Evolutionary conservation across 2,797 vertebrate species (phyloP), one percentile per base, ranked within the genome.

Genomic region (Acrossocheilus wenchowensis): DNA sequence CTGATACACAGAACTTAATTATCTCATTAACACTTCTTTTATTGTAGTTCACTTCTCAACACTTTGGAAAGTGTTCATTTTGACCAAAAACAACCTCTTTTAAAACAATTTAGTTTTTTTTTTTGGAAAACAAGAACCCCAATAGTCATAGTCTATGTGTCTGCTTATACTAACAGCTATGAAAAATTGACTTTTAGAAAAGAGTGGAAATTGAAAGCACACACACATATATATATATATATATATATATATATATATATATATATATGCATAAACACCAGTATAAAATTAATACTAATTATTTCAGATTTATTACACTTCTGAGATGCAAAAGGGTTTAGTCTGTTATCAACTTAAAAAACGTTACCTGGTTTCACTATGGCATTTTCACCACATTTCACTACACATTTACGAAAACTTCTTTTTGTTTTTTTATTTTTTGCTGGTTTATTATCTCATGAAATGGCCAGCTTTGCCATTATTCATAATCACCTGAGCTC

Each of bases 191-290:
- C 68, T 23, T 21, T 3, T 23, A 34, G 6, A 66, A 7, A 66
- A 17, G 2, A 45, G 12, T 12, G 2, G 43, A 45, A 45, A 45
- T 45, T 45, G 11, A 68, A 21, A 23, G 8, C 36, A 17, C 6
- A 11, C 12, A 2, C 2, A 30, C 2, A 1, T 30, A 30, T 2
- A n/a, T n/a, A n/a, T n/a, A n/a, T n/a, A n/a, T n/a, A n/a, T n/a
- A n/a, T n/a, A n/a, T n/a, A n/a, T n/a, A n/a, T n/a, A n/a, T n/a
- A n/a, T n/a, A n/a, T n/a, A n/a, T n/a, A n/a, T n/a, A n/a, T n/a
- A n/a, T n/a, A n/a, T n/a, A n/a, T n/a, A n/a, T 30, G 4, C 6
- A 1, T 41, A 10, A 69, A 69, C 3, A 2, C 8, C 14, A 12
- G 1, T 1, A 5, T 5, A 6, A 19, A 21, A 69, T 10, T 19